Base-by-base conservation (phyloP, 2,797 vertebrate species). In the Austrolebias charrua region DNA sequence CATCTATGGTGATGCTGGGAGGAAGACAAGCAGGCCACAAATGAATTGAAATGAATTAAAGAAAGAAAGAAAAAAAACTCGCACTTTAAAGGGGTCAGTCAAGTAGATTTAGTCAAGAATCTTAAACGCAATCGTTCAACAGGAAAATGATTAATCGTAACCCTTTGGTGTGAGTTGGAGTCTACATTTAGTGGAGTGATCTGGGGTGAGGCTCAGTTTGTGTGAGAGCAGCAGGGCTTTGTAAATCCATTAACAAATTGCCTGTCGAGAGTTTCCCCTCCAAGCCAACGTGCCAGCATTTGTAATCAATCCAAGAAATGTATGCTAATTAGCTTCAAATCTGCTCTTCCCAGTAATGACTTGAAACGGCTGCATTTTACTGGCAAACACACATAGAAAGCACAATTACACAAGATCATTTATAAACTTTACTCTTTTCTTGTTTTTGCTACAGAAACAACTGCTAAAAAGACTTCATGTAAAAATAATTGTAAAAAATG, bases 1-100 rank as follows among this genome's bases (percentile, higher is more conserved):
- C 98, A 72, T 99, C 98, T 73, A 99, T 98, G 31, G 98, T 99
- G 85, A 99, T 99, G 83, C 98, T 99, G 89, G 45, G 53, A 45
- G 52, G 12, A 29, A 66, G 19, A 42, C 49, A 9, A 15, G 38
- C 38, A 40, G 38, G 38, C 42, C 31, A 20, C n/a, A 44, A 61
- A 5, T 12, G 28, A 79, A 24, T 62, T 42, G 5, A 56, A 55
- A 73, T 42, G n/a, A n/a, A n/a, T n/a, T n/a, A n/a, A n/a, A n/a
- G n/a, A n/a, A n/a, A n/a, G n/a, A n/a, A n/a, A n/a, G n/a, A 60
- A 29, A 28, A n/a, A 63, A 31, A 29, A 2, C 38, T 11, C 1
- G 50, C 13, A 66, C 70, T 79, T 86, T 67, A 75, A 85, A 82
- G 79, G 46, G 76, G 49, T 48, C 48, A 50, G 31, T 53, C 33